Conservation (phyloP, 1,140 invertebrate species). For the Cyclargus thomasi region DNA sequence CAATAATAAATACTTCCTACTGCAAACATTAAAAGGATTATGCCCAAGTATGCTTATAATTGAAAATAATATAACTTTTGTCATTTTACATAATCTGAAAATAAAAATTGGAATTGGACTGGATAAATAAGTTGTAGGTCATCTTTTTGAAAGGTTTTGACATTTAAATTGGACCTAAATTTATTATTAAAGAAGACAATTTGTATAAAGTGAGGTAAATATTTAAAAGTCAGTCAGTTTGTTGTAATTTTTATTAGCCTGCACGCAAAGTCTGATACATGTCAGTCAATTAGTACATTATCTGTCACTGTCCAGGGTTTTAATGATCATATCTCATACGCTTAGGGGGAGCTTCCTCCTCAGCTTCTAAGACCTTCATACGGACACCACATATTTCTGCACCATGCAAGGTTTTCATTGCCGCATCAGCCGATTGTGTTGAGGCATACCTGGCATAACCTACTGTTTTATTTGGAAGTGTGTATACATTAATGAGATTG, state of each 20-base stretch:
- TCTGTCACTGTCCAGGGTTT: constrained; percentile 26
- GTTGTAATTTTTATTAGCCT: constrained; percentile 12
- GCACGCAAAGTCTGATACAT: background rate
- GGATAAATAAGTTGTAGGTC: too few species aligned
- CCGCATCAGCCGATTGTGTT: constrained; percentile 83
- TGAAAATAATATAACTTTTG: too few species aligned
- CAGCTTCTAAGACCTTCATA: constrained; percentile 54
- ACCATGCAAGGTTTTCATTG: constrained; percentile 49
- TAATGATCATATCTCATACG: constrained; percentile 36
- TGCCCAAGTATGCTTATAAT: too few species aligned
- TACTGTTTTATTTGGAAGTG: constrained; percentile 90
- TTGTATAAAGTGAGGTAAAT: background rate
- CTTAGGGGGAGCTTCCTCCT: constrained; percentile 46
- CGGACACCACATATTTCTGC: constrained; percentile 57
- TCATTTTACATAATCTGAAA: too few species aligned
- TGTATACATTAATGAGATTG: constrained; percentile 92
- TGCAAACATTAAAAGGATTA: too few species aligned
- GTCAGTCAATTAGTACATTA: constrained; percentile 16
- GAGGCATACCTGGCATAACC: constrained; percentile 93
- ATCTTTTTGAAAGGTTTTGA: too few species aligned
- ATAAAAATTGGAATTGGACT: too few species aligned
- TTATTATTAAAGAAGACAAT: background rate
- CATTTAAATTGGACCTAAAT: background rate
- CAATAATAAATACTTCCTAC: too few species aligned
- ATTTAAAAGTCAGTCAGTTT: constrained; percentile 7